Evolutionary conservation across 2,888 invertebrate species (phyloP), one percentile per base, ranked within the genome.

Genomic region (Ethmia dodecea): DNA sequence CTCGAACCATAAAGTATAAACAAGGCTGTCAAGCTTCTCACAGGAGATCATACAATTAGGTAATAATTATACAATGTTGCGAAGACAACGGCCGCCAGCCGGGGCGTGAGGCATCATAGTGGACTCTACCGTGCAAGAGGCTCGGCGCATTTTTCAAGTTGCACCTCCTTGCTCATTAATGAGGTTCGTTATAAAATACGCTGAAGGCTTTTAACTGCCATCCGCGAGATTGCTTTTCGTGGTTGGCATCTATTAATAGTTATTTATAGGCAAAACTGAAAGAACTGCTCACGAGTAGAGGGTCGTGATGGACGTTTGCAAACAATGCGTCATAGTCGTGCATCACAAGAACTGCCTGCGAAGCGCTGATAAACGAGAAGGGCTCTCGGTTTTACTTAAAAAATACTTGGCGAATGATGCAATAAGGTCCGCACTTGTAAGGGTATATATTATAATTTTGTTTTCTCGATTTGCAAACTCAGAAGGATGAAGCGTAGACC

Each of bases 161-260:
- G 40, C 42, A 42, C 47, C 43, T 40, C 40, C 39, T 42, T 36
- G 43, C 57, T 65, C 69, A 71, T 79, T 80, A 80, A 80, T 73
- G 76, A 76, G 69, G 66, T 74, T 71, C 66, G 77, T 78, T 79
- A 80, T 81, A 81, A 80, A 80, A 75, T 75, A 74, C 71, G 67
- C 62, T 60, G 71, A 75, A 68, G 67, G 75, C 71, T 66, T 70
- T 79, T 75, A 80, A 73, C 73, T 78, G 75, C 77, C 78, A 77
- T 70, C 65, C 67, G 53, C 56, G 69, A 79, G 74, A 83, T 83
- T 81, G 77, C 76, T 79, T 81, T 78, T 78, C 78, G 80, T 77
- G 77, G 78, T 77, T 67, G 70, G 69, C 57, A 63, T 70, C 68
- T 77, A 70, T 75, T 78, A 78, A 77, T 79, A 75, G 69, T 75